A percentile compares a stretch with the other conserved stretches of the same genome.
These are phyloP conservation scores for Drosophila planitibia DNA, from an alignment of 2,888 invertebrate species.

Conservation along the genomic window DNA sequence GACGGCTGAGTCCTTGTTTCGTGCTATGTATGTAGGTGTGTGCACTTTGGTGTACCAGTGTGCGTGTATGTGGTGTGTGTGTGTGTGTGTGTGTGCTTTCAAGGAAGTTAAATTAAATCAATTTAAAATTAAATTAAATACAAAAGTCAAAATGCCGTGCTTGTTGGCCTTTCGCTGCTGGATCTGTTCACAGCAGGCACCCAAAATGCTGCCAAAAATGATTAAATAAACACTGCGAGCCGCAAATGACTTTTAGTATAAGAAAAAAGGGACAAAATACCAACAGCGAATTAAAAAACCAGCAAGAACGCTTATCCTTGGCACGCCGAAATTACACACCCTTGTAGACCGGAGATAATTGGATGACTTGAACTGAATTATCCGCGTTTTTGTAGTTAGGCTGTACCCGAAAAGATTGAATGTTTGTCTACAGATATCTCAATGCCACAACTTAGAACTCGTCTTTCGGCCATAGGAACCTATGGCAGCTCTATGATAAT, in stretches of 20 bases:
- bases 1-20: constrained; percentile 29
- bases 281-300: neutral
- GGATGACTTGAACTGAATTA: neutral
- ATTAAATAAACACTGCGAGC: constrained; percentile 69
- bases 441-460: neutral
- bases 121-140: constrained; percentile 74
- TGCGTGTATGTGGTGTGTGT: neutral
- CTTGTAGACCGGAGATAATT: neutral
- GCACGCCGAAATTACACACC: neutral
- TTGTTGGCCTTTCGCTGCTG: constrained; percentile 32
- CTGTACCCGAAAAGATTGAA: neutral
- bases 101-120: constrained; percentile 72
- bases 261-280: constrained; percentile 1
- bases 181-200: constrained; percentile 19
- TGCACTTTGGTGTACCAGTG: neutral
- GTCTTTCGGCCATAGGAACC: neutral
- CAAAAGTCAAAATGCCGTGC: constrained; percentile 39
- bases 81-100: neutral
- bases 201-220: constrained; percentile 30
- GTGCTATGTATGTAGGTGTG: constrained; percentile 18
- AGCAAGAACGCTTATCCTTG: neutral
- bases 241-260: constrained; percentile 36
- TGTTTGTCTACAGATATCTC: neutral
- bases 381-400: neutral
- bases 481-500: neutral